Evolutionary conservation across 2,113 vertebrate species (phyloP), one percentile per base, ranked within the genome.

Genomic region (Athene noctua): DNA sequence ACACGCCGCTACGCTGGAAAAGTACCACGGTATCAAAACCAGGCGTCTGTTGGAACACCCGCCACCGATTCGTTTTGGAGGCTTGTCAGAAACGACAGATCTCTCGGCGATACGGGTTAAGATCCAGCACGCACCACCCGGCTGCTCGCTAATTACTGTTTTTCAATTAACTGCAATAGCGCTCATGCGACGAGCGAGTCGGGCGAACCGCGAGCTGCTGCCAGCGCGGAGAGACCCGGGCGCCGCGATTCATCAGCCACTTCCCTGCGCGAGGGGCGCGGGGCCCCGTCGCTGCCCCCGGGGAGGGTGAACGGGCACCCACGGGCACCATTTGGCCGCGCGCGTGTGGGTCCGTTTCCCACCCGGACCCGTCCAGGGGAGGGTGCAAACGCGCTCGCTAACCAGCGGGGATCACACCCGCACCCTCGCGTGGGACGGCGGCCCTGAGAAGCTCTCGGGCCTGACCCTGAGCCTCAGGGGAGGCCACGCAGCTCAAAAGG

Each of bases 351-450:
- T 17, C 16, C 44, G 15, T 44, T 47, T 47, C 46, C 46, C 46
- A 20, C 19, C 46, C 17, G 46, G 9, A 20, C 44, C 18, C 21
- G 5, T 5, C 27, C 52, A 1, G 0, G 8, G 22, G 14, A 23
- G 40, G 40, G n/a, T 25, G 38, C 47, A 19, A 34, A 52, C 1
- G 1, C 29, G 2, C 36, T 25, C 1, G 2, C 42, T 38, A 15
- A 54, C 13, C 26, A 51, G 25, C 19, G 3, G 36, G 40, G 40
- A 1, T 47, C 32, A 1, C 0, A 40, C 4, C 49, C 17, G 1
- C 5, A 4, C 15, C 59, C 67, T 61, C 3, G 4, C 1, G 4
- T 0, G 8, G 23, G 30, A 26, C 0, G 40, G 7, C 38, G 23
- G 27, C 23, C 11, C 21, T 1, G 3, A 14, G 26, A 30, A 62